Conservation (phyloP, 2,797 vertebrate genomes). For the Avahi laniger region DNA sequence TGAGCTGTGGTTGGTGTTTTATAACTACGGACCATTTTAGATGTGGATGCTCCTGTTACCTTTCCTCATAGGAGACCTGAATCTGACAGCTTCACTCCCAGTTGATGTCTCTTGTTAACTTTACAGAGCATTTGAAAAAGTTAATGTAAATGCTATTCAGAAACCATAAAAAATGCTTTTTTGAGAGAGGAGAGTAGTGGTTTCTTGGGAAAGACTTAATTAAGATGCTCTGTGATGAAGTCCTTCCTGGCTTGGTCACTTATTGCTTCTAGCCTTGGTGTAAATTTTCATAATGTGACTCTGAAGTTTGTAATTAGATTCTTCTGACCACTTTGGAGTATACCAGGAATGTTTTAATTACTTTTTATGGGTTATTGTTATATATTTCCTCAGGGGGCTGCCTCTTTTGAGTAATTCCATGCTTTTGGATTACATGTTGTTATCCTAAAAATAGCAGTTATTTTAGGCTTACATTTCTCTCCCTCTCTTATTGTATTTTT, state of each 20-base stretch:
- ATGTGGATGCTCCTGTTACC: neutral
- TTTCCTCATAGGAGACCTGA: neutral
- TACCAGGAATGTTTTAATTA: constrained; percentile 62
- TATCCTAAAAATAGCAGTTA: constrained; percentile 60
- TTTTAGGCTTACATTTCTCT: constrained; percentile 26
- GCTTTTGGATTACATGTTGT: constrained; percentile 34
- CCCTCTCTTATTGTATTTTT: constrained; percentile 45
- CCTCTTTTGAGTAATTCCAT: constrained; percentile 40
- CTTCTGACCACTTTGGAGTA: constrained; percentile 40
- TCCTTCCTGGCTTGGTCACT: neutral
- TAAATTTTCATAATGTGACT: constrained; percentile 60
- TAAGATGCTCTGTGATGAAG: constrained; percentile 11
- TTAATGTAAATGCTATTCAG: neutral
- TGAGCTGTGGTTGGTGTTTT: neutral
- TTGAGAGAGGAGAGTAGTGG: neutral
- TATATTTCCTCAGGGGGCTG: constrained; percentile 41
- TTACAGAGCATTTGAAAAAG: neutral
- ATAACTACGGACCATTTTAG: neutral
- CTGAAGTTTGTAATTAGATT: constrained; percentile 64
- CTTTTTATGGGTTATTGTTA: constrained; percentile 57
- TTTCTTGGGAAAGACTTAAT: neutral
- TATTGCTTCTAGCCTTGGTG: constrained; percentile 25
- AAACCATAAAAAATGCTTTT: neutral
- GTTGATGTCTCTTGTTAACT: neutral
- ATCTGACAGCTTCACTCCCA: neutral